Conservation (phyloP, 2,113 vertebrate species). For the Oplegnathus fasciatus region DNA sequence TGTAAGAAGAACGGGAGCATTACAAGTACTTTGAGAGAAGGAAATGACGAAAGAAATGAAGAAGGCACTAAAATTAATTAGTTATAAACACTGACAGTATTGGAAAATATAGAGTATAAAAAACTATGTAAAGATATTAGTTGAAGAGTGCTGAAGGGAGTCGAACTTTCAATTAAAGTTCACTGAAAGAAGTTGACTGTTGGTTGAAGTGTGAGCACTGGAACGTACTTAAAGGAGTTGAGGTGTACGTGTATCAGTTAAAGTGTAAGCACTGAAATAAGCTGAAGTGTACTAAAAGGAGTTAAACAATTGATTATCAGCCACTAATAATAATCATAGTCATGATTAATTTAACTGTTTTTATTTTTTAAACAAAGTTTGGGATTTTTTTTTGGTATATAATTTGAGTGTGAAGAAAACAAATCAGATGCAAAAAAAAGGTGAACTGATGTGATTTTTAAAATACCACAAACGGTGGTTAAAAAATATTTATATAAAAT, state of each 20-base stretch:
- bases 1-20: not conserved
- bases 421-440: not conserved
- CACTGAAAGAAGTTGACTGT: no score
- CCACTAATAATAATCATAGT: not conserved
- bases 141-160: no score
- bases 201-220: no score
- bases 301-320: not conserved
- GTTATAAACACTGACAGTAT: no score
- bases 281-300: not conserved
- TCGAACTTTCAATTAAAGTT: no score
- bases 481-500: not conserved
- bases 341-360: not conserved
- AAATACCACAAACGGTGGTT: no score
- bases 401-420: not conserved
- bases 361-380: not conserved
- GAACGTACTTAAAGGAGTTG: no score
- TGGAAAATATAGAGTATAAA: not conserved
- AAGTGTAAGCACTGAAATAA: no score
- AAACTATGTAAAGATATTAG: no score
- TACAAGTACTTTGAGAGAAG: not conserved
- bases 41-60: not conserved
- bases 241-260: not conserved
- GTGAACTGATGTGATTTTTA: no score
- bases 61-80: not conserved
- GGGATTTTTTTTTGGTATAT: no score